These are phyloP conservation scores for Erythrolamprus reginae DNA, from an alignment of 2,113 vertebrate species.

Conservation along the genomic window DNA sequence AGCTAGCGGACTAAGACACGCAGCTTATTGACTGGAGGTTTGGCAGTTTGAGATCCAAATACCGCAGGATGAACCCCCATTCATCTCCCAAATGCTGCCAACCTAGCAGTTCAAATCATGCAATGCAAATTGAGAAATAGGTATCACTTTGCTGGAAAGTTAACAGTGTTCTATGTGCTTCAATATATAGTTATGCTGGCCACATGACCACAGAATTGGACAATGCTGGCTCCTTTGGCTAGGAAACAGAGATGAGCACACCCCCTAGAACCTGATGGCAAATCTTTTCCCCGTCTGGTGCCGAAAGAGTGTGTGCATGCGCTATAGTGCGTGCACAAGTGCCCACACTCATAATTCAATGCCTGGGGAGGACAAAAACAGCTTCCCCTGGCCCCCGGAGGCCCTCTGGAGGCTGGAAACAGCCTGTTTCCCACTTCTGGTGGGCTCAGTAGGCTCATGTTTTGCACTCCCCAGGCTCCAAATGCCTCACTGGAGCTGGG, in stretches of 20 bases:
- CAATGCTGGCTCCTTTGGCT: not conserved
- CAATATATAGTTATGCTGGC: not conserved
- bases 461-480: no score
- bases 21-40: not conserved
- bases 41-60: not conserved
- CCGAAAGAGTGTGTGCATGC: no score
- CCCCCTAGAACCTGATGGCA: no score
- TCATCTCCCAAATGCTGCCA: not conserved
- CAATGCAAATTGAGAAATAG: not conserved
- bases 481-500: no score
- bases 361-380: no score
- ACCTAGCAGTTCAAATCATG: not conserved
- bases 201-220: not conserved
- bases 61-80: not conserved
- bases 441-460: no score
- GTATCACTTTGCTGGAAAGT: not conserved
- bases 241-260: not conserved
- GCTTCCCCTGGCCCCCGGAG: no score
- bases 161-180: not conserved
- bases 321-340: no score
- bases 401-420: no score
- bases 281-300: no score
- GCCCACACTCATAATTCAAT: no score
- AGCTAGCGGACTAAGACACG: not conserved
- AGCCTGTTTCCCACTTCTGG: no score